Evolutionary conservation across 53 echinoderm and acorn worm genomes (phyloP).

Genomic region (Mesocentrotus franciscanus): DNA sequence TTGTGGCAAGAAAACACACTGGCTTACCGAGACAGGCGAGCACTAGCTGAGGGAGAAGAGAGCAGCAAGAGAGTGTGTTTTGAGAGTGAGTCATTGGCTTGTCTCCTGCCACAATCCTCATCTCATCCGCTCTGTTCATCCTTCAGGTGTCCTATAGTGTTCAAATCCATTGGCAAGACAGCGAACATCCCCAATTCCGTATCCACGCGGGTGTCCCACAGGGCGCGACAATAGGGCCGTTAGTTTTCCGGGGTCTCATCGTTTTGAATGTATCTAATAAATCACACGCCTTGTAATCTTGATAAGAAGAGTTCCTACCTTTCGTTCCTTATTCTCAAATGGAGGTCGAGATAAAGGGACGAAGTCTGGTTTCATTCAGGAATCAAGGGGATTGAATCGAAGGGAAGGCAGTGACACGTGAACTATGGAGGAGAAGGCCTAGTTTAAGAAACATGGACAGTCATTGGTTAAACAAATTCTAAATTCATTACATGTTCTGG

Average conservation of each 20-base stretch:
- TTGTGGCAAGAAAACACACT: not conserved
- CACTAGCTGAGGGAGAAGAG: not conserved
- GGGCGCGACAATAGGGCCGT: not conserved
- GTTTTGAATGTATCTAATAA: not conserved
- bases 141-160: slow-evolving; percentile 28
- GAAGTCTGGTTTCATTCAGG: not conserved
- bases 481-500: too few relatives aligned
- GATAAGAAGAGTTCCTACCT: not conserved
- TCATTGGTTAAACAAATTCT: not conserved
- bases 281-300: not conserved
- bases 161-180: not conserved
- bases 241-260: not conserved
- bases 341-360: not conserved
- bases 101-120: not conserved
- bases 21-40: not conserved
- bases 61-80: not conserved
- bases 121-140: slow-evolving; percentile 32
- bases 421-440: not conserved
- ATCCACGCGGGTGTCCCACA: not conserved
- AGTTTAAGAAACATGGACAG: not conserved
- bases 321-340: not conserved
- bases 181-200: not conserved
- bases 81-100: slow-evolving; percentile 19
- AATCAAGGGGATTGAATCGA: not conserved
- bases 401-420: not conserved